Conservation (phyloP, 2,888 invertebrate species). For the Oegoconia quadripuncta region DNA sequence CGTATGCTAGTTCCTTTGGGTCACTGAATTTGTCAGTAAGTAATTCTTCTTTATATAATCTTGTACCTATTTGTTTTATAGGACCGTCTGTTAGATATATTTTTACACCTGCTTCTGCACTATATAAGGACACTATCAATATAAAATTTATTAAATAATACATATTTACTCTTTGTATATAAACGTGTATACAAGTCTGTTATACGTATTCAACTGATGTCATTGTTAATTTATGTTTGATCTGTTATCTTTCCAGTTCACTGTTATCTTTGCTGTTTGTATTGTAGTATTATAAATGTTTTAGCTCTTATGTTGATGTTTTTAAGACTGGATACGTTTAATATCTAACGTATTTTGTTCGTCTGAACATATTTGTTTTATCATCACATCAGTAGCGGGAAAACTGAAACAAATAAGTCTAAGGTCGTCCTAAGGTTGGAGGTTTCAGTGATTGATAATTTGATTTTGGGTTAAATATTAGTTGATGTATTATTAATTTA, state of each 20-base stretch:
- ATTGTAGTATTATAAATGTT: constrained; percentile 20
- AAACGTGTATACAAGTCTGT: constrained; percentile 30
- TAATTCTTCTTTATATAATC: constrained; percentile 56
- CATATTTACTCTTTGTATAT: constrained; percentile 23
- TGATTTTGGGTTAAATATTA: too few species aligned
- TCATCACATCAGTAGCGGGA: not conserved
- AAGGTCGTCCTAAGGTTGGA: not conserved
- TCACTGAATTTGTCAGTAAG: constrained; percentile 46
- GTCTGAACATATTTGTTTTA: not conserved
- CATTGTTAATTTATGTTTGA: constrained; percentile 38
- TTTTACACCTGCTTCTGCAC: constrained; percentile 41
- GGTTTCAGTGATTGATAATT: too few species aligned
- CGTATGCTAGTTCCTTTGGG: constrained; percentile 61
- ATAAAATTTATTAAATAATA: constrained; percentile 25
- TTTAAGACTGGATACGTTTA: not conserved
- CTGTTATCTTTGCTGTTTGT: constrained; percentile 29
- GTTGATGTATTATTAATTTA: too few species aligned
- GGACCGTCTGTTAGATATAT: constrained; percentile 51
- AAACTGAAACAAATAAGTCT: not conserved
- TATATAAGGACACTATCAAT: constrained; percentile 26
- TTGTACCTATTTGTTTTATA: constrained; percentile 50
- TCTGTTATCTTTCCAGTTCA: constrained; percentile 44
- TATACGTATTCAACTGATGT: constrained; percentile 39
- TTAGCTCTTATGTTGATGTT: constrained; percentile 8
- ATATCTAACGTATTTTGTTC: not conserved